These are phyloP conservation scores for Cheilosia scutellata DNA, from an alignment of 2,888 invertebrate genomes.

Conservation along the genomic window DNA sequence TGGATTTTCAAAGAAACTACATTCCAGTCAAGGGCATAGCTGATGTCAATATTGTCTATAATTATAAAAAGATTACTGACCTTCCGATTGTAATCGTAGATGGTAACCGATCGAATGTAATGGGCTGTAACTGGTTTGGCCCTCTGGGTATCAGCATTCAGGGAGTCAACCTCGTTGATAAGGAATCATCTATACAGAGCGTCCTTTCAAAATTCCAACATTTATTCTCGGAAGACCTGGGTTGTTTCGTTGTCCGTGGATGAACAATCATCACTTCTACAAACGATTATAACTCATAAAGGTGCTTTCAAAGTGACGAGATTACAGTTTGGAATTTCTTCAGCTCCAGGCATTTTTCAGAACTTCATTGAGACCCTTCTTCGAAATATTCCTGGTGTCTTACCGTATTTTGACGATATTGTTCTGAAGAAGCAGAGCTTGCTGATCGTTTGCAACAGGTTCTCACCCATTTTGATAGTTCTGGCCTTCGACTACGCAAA, in stretches of 20 bases:
- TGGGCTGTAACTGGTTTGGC: too few relatives aligned
- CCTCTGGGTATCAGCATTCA: too few relatives aligned
- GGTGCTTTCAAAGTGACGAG: conserved; percentile 78
- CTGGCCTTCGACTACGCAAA: background rate
- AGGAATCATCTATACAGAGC: background rate
- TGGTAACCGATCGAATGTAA: too few relatives aligned
- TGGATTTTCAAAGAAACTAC: conserved; percentile 46
- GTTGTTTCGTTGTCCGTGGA: conserved; percentile 76
- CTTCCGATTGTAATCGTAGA: too few relatives aligned
- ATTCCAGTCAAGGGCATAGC: too few relatives aligned
- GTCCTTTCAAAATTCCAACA: too few relatives aligned
- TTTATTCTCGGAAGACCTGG: conserved; percentile 6
- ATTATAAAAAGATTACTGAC: too few relatives aligned
- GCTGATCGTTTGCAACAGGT: background rate
- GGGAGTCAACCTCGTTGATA: conserved; percentile 39
- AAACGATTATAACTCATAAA: conserved; percentile 80
- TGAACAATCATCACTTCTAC: conserved; percentile 78
- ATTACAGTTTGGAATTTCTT: background rate
- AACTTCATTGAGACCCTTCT: conserved; percentile 7
- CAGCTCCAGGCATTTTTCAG: conserved; percentile 53
- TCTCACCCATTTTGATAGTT: too few relatives aligned
- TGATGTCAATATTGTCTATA: too few relatives aligned
- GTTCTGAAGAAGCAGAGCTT: conserved; percentile 32
- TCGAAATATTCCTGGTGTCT: conserved; percentile 39
- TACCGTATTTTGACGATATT: conserved; percentile 75